These are phyloP conservation scores for Circaetus gallicus DNA, from an alignment of 2,113 vertebrate genomes.

Conservation along the genomic window DNA sequence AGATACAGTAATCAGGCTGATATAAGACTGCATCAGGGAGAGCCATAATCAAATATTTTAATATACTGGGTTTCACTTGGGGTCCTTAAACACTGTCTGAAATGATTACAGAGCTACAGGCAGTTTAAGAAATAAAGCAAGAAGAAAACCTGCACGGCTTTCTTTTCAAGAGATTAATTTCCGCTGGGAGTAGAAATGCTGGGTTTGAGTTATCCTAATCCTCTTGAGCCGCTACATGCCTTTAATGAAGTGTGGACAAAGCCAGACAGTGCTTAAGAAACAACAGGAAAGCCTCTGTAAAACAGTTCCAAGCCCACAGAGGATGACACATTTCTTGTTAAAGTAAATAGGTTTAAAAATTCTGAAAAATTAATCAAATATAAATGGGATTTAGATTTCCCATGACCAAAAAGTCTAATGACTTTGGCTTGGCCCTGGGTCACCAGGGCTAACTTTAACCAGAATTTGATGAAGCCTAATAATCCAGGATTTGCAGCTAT, in stretches of 20 bases:
- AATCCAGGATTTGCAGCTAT: background rate
- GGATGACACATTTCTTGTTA: background rate
- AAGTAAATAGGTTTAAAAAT: constrained; percentile 5
- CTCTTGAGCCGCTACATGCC: constrained; percentile 28
- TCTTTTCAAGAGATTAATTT: constrained; percentile 32
- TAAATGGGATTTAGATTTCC: background rate
- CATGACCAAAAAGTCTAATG: background rate
- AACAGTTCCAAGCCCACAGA: background rate
- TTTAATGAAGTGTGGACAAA: constrained; percentile 50
- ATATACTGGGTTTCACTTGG: background rate
- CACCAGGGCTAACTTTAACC: background rate
- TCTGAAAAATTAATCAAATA: background rate
- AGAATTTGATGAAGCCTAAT: background rate
- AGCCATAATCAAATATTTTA: background rate
- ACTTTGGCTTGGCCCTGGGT: background rate
- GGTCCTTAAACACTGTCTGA: background rate
- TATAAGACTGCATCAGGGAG: background rate
- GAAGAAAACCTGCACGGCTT: constrained; percentile 15
- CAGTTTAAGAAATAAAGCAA: constrained; percentile 7
- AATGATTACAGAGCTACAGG: background rate
- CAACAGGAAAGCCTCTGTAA: background rate
- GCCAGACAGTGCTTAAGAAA: constrained; percentile 6
- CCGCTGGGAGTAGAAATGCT: background rate
- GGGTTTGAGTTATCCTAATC: constrained; percentile 39
- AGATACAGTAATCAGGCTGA: background rate